Evolutionary conservation across 1,140 invertebrate species (phyloP).

Genomic region (Bombus affinis): DNA sequence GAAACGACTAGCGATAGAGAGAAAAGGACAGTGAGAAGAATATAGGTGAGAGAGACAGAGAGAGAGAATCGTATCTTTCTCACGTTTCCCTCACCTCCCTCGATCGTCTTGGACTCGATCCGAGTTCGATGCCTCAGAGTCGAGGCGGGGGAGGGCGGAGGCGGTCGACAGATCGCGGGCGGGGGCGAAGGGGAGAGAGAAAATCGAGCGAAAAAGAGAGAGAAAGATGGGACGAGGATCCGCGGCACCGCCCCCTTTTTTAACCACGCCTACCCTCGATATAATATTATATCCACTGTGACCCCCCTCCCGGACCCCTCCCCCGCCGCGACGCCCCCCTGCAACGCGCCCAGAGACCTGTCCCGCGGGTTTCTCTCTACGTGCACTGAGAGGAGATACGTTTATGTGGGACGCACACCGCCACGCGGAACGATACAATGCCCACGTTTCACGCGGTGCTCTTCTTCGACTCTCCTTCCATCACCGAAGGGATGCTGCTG

Average conservation of each 20-base stretch:
- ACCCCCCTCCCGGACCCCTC: conserved; percentile 18
- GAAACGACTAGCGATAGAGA: not conserved
- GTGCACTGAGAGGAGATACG: conserved; percentile 42
- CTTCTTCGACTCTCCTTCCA: not conserved
- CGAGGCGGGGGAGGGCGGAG: conserved; percentile 60
- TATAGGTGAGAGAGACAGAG: not conserved
- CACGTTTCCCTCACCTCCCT: conserved; percentile 48
- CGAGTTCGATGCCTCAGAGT: conserved; percentile 77
- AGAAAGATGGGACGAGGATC: conserved; percentile 63
- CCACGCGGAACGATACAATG: conserved; percentile 56
- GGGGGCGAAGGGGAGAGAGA: conserved; percentile 49
- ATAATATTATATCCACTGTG: conserved; percentile 71
- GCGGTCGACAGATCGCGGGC: not conserved
- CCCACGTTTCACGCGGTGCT: conserved; percentile 66
- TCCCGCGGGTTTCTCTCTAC: conserved; percentile 29
- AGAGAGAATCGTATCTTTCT: conserved; percentile 35
- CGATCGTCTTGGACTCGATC: conserved; percentile 67
- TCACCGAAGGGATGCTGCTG: not conserved
- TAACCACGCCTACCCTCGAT: conserved; percentile 78
- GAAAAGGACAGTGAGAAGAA: not conserved
- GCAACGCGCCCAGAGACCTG: conserved; percentile 34
- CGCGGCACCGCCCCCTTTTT: conserved; percentile 78
- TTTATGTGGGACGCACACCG: conserved; percentile 57
- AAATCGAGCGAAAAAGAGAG: conserved; percentile 58
- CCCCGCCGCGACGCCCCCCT: not conserved